These are phyloP conservation scores for Bombylius discolor DNA, from an alignment of 2,888 invertebrate genomes.

Conservation along the genomic window DNA sequence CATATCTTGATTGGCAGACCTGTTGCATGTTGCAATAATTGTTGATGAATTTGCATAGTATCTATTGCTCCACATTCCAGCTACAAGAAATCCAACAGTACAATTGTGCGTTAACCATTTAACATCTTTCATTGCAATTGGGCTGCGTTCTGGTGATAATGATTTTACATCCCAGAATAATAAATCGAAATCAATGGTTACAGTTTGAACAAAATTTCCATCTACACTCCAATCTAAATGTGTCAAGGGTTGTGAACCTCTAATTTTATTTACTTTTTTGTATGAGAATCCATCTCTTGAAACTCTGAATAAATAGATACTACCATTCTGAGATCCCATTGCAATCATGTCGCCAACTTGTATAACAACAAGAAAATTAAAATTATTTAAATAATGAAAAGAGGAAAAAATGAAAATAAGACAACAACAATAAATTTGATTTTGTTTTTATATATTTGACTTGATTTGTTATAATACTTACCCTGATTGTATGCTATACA, in stretches of 20 bases:
- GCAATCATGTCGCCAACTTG: conserved; percentile 77
- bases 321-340: conserved; percentile 80
- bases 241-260: conserved; percentile 70
- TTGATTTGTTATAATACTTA: conserved; percentile 28
- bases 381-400: neutral
- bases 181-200: conserved; percentile 79
- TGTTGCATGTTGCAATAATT: conserved; percentile 64
- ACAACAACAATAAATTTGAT: too few species aligned
- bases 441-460: neutral
- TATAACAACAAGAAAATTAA: neutral
- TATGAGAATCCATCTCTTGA: conserved; percentile 82
- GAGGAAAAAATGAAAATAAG: too few species aligned
- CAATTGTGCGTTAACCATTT: conserved; percentile 83
- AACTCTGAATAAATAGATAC: conserved; percentile 65
- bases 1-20: conserved; percentile 71
- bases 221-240: conserved; percentile 88
- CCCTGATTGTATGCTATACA: conserved; percentile 81
- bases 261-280: conserved; percentile 77
- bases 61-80: conserved; percentile 83
- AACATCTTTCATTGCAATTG: conserved; percentile 78
- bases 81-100: conserved; percentile 74
- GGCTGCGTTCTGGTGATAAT: conserved; percentile 73
- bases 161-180: conserved; percentile 87
- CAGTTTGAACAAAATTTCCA: conserved; percentile 74
- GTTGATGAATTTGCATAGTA: conserved; percentile 79